phyloP scores from a whole-genome alignment of 2,888 invertebrate genomes.

The Acronicta aceris region DNA sequence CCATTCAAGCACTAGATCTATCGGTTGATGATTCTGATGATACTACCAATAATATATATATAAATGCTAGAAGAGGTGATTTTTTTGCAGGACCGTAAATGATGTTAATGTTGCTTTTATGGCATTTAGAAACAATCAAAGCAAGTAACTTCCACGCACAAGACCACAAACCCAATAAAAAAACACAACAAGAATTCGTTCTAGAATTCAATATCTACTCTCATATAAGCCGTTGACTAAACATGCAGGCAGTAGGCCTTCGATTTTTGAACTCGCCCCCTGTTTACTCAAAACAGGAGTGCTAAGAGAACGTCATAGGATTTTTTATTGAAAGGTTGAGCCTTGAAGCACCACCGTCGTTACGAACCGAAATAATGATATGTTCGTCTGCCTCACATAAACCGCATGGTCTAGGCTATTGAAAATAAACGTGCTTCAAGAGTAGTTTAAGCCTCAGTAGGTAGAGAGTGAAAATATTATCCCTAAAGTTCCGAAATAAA shows the following conservation, averaged over 20 bases:
- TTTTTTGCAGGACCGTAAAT: background rate
- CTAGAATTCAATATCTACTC: no score
- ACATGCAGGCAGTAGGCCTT: background rate
- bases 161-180: no score
- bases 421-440: background rate
- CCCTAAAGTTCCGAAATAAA: no score
- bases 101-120: constrained; percentile 5
- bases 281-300: constrained; percentile 34
- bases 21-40: no score
- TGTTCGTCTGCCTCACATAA: background rate
- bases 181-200: no score
- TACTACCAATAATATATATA: no score
- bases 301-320: constrained; percentile 22
- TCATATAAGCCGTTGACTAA: no score
- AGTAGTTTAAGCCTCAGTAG: no score
- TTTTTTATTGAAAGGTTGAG: constrained; percentile 21
- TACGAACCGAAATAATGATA: constrained; percentile 11
- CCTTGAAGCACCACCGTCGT: constrained; percentile 9
- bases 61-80: no score
- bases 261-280: constrained; percentile 25
- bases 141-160: no score
- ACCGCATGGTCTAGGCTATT: constrained; percentile 13
- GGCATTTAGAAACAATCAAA: constrained; percentile 4
- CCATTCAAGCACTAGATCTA: no score
- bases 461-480: background rate